phyloP scores from a whole-genome alignment of 2,888 invertebrate genomes.

The Ramazzottius varieornatus region DNA sequence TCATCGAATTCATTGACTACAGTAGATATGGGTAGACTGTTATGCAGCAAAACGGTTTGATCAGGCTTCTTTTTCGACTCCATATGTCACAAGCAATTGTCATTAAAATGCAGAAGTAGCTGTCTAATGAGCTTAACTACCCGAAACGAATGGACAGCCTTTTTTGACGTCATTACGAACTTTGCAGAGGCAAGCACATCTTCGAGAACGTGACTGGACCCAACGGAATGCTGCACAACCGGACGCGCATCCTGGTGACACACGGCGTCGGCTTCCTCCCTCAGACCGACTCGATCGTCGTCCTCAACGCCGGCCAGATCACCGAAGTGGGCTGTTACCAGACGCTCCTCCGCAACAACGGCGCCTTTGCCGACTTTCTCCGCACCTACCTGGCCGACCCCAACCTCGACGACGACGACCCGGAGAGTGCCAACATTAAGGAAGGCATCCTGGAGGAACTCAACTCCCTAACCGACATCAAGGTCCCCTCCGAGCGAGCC shows the following conservation, averaged over 20 bases:
- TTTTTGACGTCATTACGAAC: neutral
- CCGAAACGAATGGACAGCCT: no score
- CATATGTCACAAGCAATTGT: no score
- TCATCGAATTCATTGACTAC: no score
- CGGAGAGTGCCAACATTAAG: neutral
- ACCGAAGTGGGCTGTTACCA: slow-evolving; percentile 70
- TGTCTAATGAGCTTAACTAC: no score
- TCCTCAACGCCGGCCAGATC: slow-evolving; percentile 57
- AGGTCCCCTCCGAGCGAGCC: neutral
- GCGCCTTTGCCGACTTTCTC: slow-evolving; percentile 31
- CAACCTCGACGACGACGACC: slow-evolving; percentile 15
- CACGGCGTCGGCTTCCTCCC: slow-evolving; percentile 79
- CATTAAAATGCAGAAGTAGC: no score
- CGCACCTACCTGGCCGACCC: slow-evolving; percentile 26
- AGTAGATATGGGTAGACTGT: no score
- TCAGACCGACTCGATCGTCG: slow-evolving; percentile 63
- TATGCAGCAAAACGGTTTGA: no score
- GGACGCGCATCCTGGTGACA: slow-evolving; percentile 69
- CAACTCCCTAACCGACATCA: neutral
- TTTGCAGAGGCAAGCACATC: slow-evolving; percentile 24
- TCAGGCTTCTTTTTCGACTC: no score
- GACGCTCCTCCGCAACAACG: slow-evolving; percentile 50
- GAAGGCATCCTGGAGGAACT: neutral
- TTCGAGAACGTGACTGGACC: slow-evolving; percentile 27
- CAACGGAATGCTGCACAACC: slow-evolving; percentile 22